Evolutionary conservation across 2,113 vertebrate species (phyloP).

Genomic region (Rafetus swinhoei): DNA sequence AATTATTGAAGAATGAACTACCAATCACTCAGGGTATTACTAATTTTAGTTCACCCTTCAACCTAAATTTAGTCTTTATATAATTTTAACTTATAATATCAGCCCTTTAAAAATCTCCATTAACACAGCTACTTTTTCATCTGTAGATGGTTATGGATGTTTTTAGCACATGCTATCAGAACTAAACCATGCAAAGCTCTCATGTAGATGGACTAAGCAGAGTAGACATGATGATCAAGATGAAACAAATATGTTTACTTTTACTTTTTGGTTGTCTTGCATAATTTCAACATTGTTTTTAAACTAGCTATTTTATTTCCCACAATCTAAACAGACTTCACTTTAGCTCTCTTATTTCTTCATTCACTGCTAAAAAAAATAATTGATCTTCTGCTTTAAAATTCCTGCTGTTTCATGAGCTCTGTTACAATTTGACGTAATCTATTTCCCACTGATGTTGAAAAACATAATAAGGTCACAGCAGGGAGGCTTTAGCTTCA

Average conservation of each 20-base stretch:
- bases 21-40: neutral
- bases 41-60: neutral
- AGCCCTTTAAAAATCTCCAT: neutral
- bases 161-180: neutral
- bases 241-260: neutral
- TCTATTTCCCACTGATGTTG: slow-evolving; percentile 76
- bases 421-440: slow-evolving; percentile 70
- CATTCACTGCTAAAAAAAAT: slow-evolving; percentile 65
- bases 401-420: slow-evolving; percentile 80
- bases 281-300: neutral
- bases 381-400: slow-evolving; percentile 75
- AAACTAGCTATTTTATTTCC: slow-evolving; percentile 7
- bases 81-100: neutral
- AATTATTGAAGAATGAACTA: neutral
- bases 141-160: neutral
- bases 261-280: neutral
- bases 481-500: slow-evolving; percentile 79
- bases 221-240: neutral
- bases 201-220: neutral
- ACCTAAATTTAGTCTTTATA: neutral
- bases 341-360: slow-evolving; percentile 47
- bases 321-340: neutral
- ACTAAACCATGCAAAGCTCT: neutral
- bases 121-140: neutral
- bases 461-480: slow-evolving; percentile 82